Base-by-base conservation (phyloP, 2,888 invertebrate species). In the Patella pellucida region DNA sequence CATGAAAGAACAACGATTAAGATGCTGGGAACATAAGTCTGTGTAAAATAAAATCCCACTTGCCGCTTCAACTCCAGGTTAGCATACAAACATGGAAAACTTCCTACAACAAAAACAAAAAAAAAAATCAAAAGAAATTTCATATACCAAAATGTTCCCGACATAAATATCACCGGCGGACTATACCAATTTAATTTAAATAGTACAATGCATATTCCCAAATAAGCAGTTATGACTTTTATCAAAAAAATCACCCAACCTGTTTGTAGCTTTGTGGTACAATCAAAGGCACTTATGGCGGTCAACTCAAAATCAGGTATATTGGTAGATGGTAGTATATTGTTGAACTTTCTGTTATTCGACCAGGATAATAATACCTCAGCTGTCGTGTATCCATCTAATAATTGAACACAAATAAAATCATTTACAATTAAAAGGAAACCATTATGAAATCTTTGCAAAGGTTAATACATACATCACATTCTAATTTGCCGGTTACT, bases 1-100 rank as follows among this genome's bases (percentile, higher is more conserved):
- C 80, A 80, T 19, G 75, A 75, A 19, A 80, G 73, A n/a, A 81
- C 73, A 23, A 80, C 80, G 56, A 80, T 79, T 14, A 80, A 75
- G 16, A 79, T 77, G 73, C 76, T 77, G 11, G 80, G 80, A 16
- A 79, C 70, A 75, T 80, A 80, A 74, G 78, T 75, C 69, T 79
- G 77, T 16, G 74, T 78, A 23, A 79, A 68, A 71, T 78, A 79
- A 70, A 75, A 78, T 23, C 78, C 79, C 15, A 79, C 73, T 27
- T 78, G 73, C n/a, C 79, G 56, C 56, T 76, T 51, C 52, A 79
- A 50, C 16, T 50, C 62, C 69, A 79, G 76, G 16, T 79, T 74
- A 52, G 73, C 77, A 52, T 72, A 73, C 52, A 79, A 74, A 41
- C 78, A 76, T 15, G 79, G 75, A 54, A 78, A 79, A 19, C 54